phyloP scores from a whole-genome alignment of 2,113 vertebrate species.

The Dromaius novaehollandiae region DNA sequence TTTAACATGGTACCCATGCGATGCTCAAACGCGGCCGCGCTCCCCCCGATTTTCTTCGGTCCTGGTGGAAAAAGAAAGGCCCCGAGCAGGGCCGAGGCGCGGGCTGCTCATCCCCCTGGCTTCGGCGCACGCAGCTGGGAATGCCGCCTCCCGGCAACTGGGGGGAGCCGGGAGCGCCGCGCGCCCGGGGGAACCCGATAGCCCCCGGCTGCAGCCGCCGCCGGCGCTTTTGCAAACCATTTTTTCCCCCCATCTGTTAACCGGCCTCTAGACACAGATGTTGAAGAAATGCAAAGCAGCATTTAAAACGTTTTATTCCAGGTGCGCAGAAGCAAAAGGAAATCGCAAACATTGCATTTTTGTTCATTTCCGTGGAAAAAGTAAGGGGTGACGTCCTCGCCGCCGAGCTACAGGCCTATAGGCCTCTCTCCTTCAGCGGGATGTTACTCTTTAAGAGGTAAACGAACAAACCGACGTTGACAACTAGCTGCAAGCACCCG shows the following conservation, averaged over 20 bases:
- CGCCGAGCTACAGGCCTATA: constrained; percentile 44
- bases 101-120: not conserved
- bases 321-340: not conserved
- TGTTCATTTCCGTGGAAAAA: not conserved
- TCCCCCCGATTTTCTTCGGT: not conserved
- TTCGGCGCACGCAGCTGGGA: not conserved
- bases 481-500: constrained; percentile 80
- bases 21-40: not conserved
- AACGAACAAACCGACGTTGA: constrained; percentile 80
- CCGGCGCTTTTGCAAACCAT: not conserved
- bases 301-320: constrained; percentile 49
- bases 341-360: not conserved
- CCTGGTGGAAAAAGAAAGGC: not conserved
- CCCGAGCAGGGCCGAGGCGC: not conserved
- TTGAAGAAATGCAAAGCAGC: not conserved
- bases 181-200: accelerated
- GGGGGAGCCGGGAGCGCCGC: not conserved
- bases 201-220: not conserved
- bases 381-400: not conserved
- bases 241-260: no score
- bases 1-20: not conserved
- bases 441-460: constrained; percentile 72
- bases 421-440: not conserved
- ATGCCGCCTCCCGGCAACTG: not conserved
- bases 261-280: not conserved